A percentile compares a stretch with the other conserved stretches of the same genome.
Conservation (phyloP, 2,113 vertebrate species). For the Mormyrus iriodes region DNA sequence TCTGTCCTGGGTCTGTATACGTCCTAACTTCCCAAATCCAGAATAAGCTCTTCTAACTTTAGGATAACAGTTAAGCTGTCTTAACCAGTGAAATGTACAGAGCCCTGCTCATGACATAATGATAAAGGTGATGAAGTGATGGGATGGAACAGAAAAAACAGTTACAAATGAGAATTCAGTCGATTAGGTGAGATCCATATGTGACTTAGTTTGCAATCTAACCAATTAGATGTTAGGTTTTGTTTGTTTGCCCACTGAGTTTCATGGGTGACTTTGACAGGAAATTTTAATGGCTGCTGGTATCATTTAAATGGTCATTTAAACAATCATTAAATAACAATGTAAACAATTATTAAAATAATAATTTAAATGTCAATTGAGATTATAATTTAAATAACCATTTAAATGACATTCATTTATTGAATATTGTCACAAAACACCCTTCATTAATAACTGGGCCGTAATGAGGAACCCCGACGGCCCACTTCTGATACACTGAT, state of each 20-base stretch:
- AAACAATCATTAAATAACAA: background rate
- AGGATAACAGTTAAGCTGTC: no score
- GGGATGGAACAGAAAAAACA: background rate
- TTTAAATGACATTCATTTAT: background rate
- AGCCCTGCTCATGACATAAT: no score
- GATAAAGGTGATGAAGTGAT: no score
- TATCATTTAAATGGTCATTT: background rate
- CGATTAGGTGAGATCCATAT: background rate
- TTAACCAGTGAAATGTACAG: no score
- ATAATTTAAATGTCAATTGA: background rate
- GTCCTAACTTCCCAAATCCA: no score
- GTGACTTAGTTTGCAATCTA: background rate
- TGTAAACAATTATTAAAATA: background rate
- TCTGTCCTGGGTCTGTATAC: no score
- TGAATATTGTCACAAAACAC: background rate
- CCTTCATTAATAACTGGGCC: background rate
- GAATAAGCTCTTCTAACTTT: no score
- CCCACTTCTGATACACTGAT: background rate
- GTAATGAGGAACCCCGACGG: background rate
- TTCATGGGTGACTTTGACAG: background rate
- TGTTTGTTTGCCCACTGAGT: background rate
- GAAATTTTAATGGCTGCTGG: background rate
- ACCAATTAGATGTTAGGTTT: background rate
- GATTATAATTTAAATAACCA: background rate
- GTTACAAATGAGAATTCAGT: background rate